Evolutionary conservation across 53 echinoderm and acorn worm species (phyloP).

Genomic region (Apostichopus leukothele): DNA sequence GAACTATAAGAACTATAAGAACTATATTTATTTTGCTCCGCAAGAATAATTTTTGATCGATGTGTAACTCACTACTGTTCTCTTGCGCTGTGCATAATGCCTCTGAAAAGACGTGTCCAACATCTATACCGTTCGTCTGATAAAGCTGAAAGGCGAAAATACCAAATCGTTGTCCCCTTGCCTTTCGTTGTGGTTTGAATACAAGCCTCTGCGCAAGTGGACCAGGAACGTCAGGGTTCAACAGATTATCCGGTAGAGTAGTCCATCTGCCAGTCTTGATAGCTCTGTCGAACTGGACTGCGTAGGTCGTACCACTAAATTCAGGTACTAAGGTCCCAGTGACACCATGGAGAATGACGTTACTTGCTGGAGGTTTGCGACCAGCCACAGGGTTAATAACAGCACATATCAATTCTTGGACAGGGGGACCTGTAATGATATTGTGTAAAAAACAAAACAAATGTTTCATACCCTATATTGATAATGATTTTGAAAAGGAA

Average conservation of each 20-base stretch:
- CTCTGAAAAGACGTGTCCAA: neutral
- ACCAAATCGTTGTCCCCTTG: conserved; percentile 18
- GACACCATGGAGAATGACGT: neutral
- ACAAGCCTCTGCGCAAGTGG: neutral
- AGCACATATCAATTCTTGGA: conserved; percentile 6
- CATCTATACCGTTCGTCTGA: neutral
- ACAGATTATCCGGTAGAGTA: neutral
- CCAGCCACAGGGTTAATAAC: neutral
- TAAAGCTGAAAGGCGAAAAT: neutral
- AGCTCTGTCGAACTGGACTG: neutral
- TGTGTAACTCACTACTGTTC: neutral
- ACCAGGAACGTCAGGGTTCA: neutral
- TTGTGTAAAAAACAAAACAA: too few relatives aligned
- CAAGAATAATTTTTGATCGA: too few relatives aligned
- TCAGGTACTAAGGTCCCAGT: neutral
- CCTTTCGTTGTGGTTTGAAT: neutral
- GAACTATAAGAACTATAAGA: too few relatives aligned
- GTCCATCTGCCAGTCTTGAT: conserved; percentile 3
- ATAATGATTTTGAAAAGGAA: too few relatives aligned
- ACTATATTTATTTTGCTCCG: too few relatives aligned
- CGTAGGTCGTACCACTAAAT: neutral
- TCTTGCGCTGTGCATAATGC: conserved; percentile 4
- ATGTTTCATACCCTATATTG: too few relatives aligned
- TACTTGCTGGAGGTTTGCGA: neutral
- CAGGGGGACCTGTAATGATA: neutral